Conservation (phyloP, 2,113 vertebrate genomes). For the Eubucco bourcierii region DNA sequence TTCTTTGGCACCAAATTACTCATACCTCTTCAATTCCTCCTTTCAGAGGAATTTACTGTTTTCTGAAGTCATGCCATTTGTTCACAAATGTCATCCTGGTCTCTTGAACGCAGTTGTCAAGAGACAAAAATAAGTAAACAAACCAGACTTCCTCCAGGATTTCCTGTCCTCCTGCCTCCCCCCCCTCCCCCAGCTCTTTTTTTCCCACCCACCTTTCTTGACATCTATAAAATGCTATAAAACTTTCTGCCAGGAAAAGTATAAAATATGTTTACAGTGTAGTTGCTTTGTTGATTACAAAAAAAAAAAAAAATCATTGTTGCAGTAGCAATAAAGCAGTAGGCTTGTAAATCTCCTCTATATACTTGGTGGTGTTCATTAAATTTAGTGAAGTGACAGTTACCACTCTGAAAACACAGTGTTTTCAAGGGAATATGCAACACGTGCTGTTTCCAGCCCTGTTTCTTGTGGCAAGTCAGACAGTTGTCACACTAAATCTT, state of each 20-base stretch:
- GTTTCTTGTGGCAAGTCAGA: neutral
- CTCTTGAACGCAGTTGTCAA: neutral
- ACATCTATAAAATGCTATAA: constrained; percentile 43
- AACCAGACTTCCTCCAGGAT: neutral
- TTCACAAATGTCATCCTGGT: neutral
- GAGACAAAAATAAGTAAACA: constrained; percentile 16
- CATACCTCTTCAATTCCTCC: neutral
- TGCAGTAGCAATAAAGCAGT: constrained; percentile 4
- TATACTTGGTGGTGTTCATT: constrained; percentile 18
- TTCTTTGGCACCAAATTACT: neutral
- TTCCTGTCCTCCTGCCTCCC: neutral
- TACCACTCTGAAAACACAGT: constrained; percentile 2
- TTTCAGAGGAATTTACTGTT: neutral
- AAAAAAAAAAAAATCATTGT: constrained; percentile 25
- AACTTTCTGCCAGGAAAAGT: constrained; percentile 23
- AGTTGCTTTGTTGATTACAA: constrained; percentile 45
- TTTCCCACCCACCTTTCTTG: neutral
- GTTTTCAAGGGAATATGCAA: constrained; percentile 2
- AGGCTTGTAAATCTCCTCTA: constrained; percentile 42
- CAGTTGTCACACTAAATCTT: constrained; percentile 39
- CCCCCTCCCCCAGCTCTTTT: neutral
- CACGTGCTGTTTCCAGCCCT: neutral
- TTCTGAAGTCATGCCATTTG: neutral
- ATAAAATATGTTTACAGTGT: constrained; percentile 31
- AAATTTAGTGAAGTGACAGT: constrained; percentile 38